Percentiles rank a stretch among this genome's conserved stretches.
Evolutionary conservation across 1,140 invertebrate genomes (phyloP).

Genomic region (Callitettix versicolor): DNA sequence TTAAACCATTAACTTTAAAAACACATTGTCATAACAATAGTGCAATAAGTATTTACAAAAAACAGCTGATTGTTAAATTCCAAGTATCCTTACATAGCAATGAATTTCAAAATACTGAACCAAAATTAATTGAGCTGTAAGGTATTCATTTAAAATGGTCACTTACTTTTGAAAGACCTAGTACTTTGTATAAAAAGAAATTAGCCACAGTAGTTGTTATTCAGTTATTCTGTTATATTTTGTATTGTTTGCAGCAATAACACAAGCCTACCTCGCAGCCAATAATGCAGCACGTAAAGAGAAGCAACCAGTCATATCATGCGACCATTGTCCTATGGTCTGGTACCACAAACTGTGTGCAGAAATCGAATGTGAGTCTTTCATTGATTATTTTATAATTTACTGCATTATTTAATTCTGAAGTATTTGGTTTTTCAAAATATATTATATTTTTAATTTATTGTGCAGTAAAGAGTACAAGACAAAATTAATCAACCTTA

Average conservation of each 20-base stretch:
- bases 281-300: constrained; percentile 44
- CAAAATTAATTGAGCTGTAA: no score
- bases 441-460: constrained; percentile 3
- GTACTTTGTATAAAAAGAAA: no score
- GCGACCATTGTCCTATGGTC: constrained; percentile 89
- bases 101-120: no score
- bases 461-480: not conserved
- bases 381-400: constrained; percentile 2
- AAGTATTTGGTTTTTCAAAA: not conserved
- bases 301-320: constrained; percentile 43
- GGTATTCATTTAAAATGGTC: no score
- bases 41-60: no score
- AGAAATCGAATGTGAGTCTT: constrained; percentile 62
- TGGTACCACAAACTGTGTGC: constrained; percentile 85
- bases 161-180: no score
- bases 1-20: no score
- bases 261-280: constrained; percentile 65
- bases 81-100: no score
- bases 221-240: no score
- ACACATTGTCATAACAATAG: no score
- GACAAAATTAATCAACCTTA: not conserved
- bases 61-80: no score
- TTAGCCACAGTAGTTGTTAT: no score
- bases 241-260: constrained; percentile 72
- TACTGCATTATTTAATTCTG: not conserved